Percentiles rank a stretch among this genome's conserved stretches.
Conservation (phyloP, 2,888 invertebrate species). For the Hylaea fasciaria region DNA sequence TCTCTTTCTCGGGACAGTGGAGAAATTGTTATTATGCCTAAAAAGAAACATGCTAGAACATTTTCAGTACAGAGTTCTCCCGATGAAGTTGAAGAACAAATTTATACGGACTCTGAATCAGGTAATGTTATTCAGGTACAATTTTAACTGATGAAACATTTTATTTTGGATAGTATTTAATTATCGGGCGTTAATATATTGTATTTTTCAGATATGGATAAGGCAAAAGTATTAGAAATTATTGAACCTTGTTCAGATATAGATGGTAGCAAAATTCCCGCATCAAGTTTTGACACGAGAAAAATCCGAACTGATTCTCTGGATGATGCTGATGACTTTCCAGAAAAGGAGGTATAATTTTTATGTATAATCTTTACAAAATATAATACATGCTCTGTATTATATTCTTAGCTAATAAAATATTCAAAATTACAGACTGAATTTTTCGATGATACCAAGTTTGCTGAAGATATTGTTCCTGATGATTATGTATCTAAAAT, state of each 20-base stretch:
- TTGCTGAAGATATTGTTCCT: conserved; percentile 50
- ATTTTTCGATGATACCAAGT: conserved; percentile 71
- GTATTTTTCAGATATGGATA: conserved; percentile 75
- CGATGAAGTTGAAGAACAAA: conserved; percentile 82
- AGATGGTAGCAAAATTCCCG: conserved; percentile 64
- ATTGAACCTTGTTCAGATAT: conserved; percentile 79
- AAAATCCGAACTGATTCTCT: conserved; percentile 81
- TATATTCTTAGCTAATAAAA: background rate
- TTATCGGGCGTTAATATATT: too few species aligned
- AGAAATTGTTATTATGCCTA: conserved; percentile 78
- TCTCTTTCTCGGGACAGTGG: conserved; percentile 80
- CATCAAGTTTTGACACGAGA: conserved; percentile 75
- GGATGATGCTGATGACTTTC: conserved; percentile 82
- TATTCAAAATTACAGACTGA: conserved; percentile 60
- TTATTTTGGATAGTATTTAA: background rate
- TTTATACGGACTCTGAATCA: conserved; percentile 83
- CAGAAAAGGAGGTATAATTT: conserved; percentile 76
- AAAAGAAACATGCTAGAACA: conserved; percentile 77
- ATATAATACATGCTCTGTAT: background rate
- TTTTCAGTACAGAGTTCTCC: conserved; percentile 83
- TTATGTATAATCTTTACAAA: conserved; percentile 4
- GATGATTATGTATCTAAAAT: conserved; percentile 49
- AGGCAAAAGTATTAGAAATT: conserved; percentile 82
- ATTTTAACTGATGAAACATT: background rate
- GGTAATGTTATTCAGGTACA: conserved; percentile 52